phyloP scores from a whole-genome alignment of 2,888 invertebrate species.

The Petrolisthes cinctipes region DNA sequence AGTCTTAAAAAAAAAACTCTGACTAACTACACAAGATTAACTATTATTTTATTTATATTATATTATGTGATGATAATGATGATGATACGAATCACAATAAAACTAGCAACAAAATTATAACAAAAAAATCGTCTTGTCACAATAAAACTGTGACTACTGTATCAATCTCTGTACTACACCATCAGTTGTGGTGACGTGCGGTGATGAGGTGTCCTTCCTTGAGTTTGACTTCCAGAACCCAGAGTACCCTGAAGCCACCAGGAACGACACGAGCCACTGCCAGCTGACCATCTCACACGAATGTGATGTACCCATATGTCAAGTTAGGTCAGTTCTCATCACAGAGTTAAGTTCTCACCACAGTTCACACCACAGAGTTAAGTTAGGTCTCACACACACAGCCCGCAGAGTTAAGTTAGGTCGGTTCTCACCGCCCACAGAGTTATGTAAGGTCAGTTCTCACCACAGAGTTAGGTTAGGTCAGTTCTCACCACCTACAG shows the following conservation, averaged over 20 bases:
- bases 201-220: slow-evolving; percentile 64
- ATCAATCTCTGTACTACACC: neutral
- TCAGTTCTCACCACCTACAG: too few species aligned
- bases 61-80: too few species aligned
- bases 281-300: slow-evolving; percentile 60
- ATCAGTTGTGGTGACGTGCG: slow-evolving; percentile 65
- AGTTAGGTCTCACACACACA: too few species aligned
- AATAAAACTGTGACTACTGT: neutral
- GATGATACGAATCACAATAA: too few species aligned
- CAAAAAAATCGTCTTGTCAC: too few species aligned
- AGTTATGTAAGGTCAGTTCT: too few species aligned
- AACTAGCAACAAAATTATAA: too few species aligned
- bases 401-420: too few species aligned
- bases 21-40: neutral
- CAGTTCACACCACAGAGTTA: neutral
- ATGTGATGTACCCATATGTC: slow-evolving; percentile 66
- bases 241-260: slow-evolving; percentile 63
- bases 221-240: slow-evolving; percentile 67
- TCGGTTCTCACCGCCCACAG: too few species aligned
- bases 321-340: slow-evolving; percentile 61
- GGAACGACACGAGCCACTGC: slow-evolving; percentile 49
- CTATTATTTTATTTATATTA: too few species aligned
- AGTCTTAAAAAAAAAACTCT: neutral
- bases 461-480: too few species aligned
- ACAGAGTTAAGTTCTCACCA: neutral